Conservation (phyloP, 92 coral and sea anemone genomes). For the Zoanthus gigantus region DNA sequence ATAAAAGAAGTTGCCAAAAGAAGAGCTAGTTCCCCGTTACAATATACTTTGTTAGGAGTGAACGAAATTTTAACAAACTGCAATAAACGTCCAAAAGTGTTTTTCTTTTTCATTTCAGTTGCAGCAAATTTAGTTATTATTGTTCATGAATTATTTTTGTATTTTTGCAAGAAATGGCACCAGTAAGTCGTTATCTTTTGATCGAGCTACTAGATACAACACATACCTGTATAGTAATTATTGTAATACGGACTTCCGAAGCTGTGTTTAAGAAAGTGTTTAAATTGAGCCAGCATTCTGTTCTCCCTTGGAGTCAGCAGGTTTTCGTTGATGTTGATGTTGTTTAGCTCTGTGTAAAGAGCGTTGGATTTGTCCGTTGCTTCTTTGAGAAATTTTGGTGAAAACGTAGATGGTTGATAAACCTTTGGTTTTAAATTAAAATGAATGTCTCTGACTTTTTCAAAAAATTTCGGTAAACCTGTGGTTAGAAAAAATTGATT, state of each 20-base stretch:
- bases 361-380: conserved; percentile 18
- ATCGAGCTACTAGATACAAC: not conserved
- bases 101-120: too few relatives aligned
- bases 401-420: not conserved
- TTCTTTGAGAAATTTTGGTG: conserved; percentile 15
- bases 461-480: conserved; percentile 31
- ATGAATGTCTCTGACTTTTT: conserved; percentile 7
- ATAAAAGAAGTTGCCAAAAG: too few relatives aligned
- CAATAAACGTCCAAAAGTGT: too few relatives aligned
- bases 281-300: conserved; percentile 38
- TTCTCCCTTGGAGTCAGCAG: conserved; percentile 34
- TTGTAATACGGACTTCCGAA: conserved; percentile 30
- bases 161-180: too few relatives aligned
- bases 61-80: too few relatives aligned
- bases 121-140: too few relatives aligned
- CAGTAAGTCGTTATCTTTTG: not conserved
- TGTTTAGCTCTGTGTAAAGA: not conserved
- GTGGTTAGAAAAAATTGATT: not conserved
- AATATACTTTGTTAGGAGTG: too few relatives aligned
- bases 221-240: conserved; percentile 30
- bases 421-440: not conserved
- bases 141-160: too few relatives aligned
- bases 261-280: conserved; percentile 26
- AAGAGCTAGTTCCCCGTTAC: too few relatives aligned
- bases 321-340: conserved; percentile 4